These are phyloP conservation scores for Theretra japonica DNA, from an alignment of 2,888 invertebrate genomes.

Conservation along the genomic window DNA sequence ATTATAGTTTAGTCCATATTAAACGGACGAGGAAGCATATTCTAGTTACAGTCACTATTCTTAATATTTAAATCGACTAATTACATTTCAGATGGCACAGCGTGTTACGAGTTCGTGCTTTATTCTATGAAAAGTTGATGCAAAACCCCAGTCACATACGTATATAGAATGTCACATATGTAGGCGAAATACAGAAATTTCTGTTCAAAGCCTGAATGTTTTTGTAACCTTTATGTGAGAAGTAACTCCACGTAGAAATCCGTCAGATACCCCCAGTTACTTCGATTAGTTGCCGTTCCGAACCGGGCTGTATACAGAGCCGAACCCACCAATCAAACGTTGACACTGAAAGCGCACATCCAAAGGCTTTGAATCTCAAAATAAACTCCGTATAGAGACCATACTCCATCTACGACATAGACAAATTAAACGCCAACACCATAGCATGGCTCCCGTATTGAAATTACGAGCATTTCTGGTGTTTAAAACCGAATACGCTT, in stretches of 20 bases:
- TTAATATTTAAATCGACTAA: no score
- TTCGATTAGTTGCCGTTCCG: constrained; percentile 19
- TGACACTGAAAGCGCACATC: constrained; percentile 56
- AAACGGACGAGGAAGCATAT: no score
- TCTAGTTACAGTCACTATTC: no score
- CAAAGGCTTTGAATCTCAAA: constrained; percentile 69
- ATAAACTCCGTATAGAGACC: constrained; percentile 58
- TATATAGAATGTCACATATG: no score
- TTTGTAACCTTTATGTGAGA: neutral
- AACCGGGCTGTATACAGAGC: neutral
- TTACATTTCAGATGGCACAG: no score
- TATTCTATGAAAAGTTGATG: no score
- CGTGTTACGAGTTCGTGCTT: no score
- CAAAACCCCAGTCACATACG: no score
- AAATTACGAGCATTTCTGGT: constrained; percentile 8
- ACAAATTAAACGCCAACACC: constrained; percentile 1
- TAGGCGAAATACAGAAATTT: no score
- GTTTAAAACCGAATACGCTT: neutral
- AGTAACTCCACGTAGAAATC: neutral
- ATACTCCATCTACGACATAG: neutral
- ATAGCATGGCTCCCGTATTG: neutral
- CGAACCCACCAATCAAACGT: constrained; percentile 62
- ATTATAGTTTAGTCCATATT: no score
- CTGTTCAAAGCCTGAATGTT: no score
- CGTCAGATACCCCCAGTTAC: neutral